phyloP scores from a whole-genome alignment of 2,113 vertebrate species.

The Rhynchopsitta pachyrhyncha region DNA sequence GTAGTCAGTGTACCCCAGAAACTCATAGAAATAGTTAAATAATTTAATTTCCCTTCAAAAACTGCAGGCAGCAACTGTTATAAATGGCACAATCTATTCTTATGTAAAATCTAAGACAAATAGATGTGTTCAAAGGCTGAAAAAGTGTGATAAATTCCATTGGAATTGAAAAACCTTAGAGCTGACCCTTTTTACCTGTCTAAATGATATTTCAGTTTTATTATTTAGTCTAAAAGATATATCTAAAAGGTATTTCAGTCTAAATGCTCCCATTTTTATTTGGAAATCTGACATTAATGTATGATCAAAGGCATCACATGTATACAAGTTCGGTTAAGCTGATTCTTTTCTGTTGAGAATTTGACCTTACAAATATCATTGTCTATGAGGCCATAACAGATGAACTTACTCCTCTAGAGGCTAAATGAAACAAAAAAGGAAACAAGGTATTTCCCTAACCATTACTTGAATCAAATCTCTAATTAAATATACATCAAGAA shows the following conservation, averaged over 20 bases:
- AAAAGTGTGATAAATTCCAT: neutral
- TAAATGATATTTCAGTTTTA: neutral
- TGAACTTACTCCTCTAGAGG: neutral
- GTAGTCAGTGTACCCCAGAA: neutral
- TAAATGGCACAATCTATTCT: neutral
- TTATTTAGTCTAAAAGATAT: too few species aligned
- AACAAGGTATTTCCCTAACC: neutral
- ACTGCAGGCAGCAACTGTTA: neutral
- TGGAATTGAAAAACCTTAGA: neutral
- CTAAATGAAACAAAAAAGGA: neutral
- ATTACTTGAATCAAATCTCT: neutral
- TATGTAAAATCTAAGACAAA: neutral
- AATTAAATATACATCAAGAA: slow-evolving; percentile 24
- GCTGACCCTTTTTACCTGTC: neutral
- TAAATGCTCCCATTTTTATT: neutral
- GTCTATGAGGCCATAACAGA: neutral
- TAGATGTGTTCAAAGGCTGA: neutral
- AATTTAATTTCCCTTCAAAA: slow-evolving; percentile 16
- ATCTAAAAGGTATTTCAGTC: neutral
- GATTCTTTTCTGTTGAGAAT: neutral
- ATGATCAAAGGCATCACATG: neutral
- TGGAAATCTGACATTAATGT: neutral
- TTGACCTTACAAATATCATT: neutral
- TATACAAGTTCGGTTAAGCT: neutral
- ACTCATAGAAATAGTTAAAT: neutral